Evolutionary conservation across 2,888 invertebrate genomes (phyloP).

Genomic region (Toxonevra muliebris): DNA sequence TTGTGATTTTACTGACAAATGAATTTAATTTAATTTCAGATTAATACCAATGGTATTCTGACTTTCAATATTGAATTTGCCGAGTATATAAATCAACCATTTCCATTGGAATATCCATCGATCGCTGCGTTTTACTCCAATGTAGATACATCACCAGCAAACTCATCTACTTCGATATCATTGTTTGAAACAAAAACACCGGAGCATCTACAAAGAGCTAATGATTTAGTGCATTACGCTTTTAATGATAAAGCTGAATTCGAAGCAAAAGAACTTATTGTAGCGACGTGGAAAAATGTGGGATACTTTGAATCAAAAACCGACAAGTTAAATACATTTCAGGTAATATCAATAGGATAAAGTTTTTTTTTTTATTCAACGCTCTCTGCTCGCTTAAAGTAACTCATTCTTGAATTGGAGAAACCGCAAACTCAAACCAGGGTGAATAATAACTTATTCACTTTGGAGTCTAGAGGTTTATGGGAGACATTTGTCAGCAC

Average conservation of each 20-base stretch:
- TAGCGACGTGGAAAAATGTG: constrained; percentile 91
- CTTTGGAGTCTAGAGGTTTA: too few species aligned
- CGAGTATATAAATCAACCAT: constrained; percentile 85
- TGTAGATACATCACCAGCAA: constrained; percentile 76
- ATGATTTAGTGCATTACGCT: constrained; percentile 75
- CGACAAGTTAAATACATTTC: constrained; percentile 88
- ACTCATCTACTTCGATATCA: constrained; percentile 75
- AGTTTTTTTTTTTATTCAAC: neutral
- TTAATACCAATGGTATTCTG: constrained; percentile 89
- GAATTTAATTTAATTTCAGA: constrained; percentile 67
- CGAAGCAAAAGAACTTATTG: constrained; percentile 79
- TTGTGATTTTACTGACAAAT: too few species aligned
- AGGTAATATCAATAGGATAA: constrained; percentile 72
- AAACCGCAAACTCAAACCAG: neutral
- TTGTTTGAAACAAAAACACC: constrained; percentile 75
- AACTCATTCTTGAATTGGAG: too few species aligned
- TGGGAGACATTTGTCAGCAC: too few species aligned
- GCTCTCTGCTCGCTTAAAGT: too few species aligned
- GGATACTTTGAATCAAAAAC: constrained; percentile 73
- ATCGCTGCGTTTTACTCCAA: constrained; percentile 93
- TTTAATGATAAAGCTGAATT: constrained; percentile 80
- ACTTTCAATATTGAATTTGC: constrained; percentile 91
- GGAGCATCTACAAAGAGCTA: constrained; percentile 73
- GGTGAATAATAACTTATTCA: too few species aligned
- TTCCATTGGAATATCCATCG: constrained; percentile 87